Base-by-base conservation (phyloP, 2,113 vertebrate species). In the Salminus brasiliensis region DNA sequence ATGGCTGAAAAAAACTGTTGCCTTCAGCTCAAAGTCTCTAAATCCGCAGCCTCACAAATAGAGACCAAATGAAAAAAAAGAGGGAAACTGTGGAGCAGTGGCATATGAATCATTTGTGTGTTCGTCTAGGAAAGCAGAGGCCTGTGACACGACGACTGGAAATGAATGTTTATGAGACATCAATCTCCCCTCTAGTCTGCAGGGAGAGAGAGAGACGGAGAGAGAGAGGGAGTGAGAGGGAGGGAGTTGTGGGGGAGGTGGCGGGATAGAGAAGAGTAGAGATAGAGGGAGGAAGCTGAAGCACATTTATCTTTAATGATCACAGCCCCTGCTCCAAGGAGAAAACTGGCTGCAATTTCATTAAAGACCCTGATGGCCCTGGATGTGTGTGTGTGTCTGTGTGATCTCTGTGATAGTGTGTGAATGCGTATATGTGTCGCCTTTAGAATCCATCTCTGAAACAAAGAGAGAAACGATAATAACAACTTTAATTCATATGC, bases 231-330 rank as follows among this genome's bases (percentile, higher is more conserved):
- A 57, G 74, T 52, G 23, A 67, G 45, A 52, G 45, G 71, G 87
- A 82, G 73, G n/a, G n/a, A n/a, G n/a, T n/a, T n/a, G n/a, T n/a
- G n/a, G n/a, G n/a, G n/a, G n/a, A n/a, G n/a, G n/a, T n/a, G n/a
- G n/a, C n/a, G n/a, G n/a, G n/a, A n/a, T n/a, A 18, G 49, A 85
- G 78, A 70, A 62, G 39, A 74, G 11, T n/a, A 41, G 67, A 76
- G 67, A 41, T 36, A 57, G 45, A 39, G 30, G 70, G 72, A 49
- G 84, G 21, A 68, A 81, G 87, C 83, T 74, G 66, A 60, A 88
- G 77, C 79, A 76, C 87, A 89, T 91, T 91, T 86, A 89, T 90
- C 87, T 88, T 88, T 92, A 92, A 92, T 90, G 88, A 88, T 87
- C 74, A 72, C 80, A 86, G 88, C 86, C 82, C 86, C 86, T 83